Percentiles rank a stretch among this genome's conserved stretches.
phyloP scores from a whole-genome alignment of 2,888 invertebrate species.

The Eurytoma adleriae region DNA sequence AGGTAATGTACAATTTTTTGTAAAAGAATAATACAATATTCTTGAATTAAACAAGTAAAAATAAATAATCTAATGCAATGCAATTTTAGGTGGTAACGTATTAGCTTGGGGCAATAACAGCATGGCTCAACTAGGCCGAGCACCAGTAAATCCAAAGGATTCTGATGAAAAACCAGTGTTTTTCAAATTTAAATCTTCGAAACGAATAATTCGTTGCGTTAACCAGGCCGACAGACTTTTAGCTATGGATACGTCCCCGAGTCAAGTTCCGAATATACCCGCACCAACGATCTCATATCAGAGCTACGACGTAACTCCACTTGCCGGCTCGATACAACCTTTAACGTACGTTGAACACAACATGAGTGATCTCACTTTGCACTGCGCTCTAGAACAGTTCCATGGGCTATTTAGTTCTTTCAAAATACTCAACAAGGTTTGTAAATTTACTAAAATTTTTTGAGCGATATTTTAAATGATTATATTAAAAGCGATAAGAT shows the following conservation, averaged over 20 bases:
- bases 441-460: constrained; percentile 16
- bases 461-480: constrained; percentile 39
- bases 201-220: constrained; percentile 81
- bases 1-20: constrained; percentile 59
- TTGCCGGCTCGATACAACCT: constrained; percentile 68
- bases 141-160: constrained; percentile 79
- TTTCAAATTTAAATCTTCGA: constrained; percentile 81
- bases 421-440: constrained; percentile 73
- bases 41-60: no score
- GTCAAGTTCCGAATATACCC: constrained; percentile 75
- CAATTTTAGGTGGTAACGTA: constrained; percentile 78
- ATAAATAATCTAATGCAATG: no score
- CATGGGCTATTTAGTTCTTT: constrained; percentile 72
- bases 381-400: constrained; percentile 75
- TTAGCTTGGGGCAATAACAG: constrained; percentile 87
- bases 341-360: constrained; percentile 71
- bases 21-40: no score
- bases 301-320: constrained; percentile 69
- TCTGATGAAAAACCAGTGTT: constrained; percentile 76
- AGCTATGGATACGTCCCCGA: constrained; percentile 72
- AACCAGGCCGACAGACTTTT: constrained; percentile 63
- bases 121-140: constrained; percentile 80
- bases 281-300: constrained; percentile 74
- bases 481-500: constrained; percentile 3
- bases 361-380: constrained; percentile 72